These are phyloP conservation scores for Hydrocynus forskahlii DNA, from an alignment of 2,797 vertebrate species.

Conservation along the genomic window DNA sequence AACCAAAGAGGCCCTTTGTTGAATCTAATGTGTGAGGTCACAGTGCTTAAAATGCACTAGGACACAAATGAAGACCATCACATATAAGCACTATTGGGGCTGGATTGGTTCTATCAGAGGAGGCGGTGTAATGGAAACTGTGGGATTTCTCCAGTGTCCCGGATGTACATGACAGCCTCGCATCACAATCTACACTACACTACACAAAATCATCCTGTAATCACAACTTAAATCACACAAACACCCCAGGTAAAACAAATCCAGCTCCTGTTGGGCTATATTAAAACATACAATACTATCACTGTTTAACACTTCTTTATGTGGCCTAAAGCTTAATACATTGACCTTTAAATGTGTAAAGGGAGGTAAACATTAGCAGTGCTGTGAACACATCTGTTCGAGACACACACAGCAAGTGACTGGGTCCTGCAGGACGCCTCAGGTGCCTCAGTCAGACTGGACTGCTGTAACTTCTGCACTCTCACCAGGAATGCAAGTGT, in stretches of 20 bases:
- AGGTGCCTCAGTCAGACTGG: conserved; percentile 9
- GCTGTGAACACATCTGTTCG: conserved; percentile 69
- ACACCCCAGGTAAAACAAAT: not conserved
- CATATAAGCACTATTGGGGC: not conserved
- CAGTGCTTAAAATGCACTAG: conserved; percentile 12
- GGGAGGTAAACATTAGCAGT: conserved; percentile 60
- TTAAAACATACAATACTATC: not conserved
- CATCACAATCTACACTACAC: no score
- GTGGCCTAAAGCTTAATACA: conserved; percentile 18
- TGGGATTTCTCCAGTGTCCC: not conserved
- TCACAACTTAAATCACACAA: not conserved
- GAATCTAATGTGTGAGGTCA: conserved; percentile 93
- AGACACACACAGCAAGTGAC: conserved; percentile 60
- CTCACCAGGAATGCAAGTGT: conserved; percentile 10
- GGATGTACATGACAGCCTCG: no score
- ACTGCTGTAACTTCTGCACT: conserved; percentile 43
- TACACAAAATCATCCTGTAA: not conserved
- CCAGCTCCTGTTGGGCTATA: not conserved
- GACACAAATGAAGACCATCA: conserved; percentile 18
- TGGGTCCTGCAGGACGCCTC: conserved; percentile 24
- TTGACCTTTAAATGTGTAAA: conserved; percentile 36
- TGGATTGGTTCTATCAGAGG: not conserved
- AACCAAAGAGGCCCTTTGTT: conserved; percentile 99
- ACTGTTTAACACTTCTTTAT: not conserved
- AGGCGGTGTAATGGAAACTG: not conserved